phyloP scores from a whole-genome alignment of 2,113 vertebrate genomes.

The Conger conger region DNA sequence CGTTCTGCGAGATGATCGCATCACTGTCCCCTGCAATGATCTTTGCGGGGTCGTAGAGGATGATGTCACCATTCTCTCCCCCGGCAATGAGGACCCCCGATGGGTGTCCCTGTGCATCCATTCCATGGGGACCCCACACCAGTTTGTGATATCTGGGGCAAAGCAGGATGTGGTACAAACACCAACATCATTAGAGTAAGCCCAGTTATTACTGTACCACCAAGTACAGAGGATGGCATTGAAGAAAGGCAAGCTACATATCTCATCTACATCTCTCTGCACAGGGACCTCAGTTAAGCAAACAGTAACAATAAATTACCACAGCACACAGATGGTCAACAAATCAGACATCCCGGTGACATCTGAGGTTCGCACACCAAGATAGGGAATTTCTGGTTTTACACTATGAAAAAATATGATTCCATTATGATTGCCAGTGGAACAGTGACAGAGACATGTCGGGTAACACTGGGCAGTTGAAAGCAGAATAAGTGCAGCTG shows the following conservation, averaged over 20 bases:
- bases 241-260: neutral
- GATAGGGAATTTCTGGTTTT: neutral
- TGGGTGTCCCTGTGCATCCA: conserved; percentile 60
- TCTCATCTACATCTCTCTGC: neutral
- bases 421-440: neutral
- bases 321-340: neutral
- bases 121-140: conserved; percentile 85
- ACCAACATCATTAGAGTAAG: neutral
- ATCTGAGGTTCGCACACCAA: neutral
- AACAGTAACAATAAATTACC: neutral
- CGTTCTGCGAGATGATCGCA: conserved; percentile 84
- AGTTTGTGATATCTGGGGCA: conserved; percentile 88
- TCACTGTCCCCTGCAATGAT: conserved; percentile 82
- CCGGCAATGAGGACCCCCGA: conserved; percentile 90
- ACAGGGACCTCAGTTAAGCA: neutral
- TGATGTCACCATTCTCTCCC: conserved; percentile 90
- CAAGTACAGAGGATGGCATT: neutral
- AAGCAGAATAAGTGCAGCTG: neutral
- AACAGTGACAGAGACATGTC: neutral
- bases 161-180: neutral
- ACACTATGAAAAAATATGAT: neutral
- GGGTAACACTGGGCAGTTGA: too few species aligned
- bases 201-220: neutral
- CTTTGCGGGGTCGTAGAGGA: conserved; percentile 90
- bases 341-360: neutral